Conservation (phyloP, 2,888 invertebrate species). For the Gastracanthus pulcherrimus region DNA sequence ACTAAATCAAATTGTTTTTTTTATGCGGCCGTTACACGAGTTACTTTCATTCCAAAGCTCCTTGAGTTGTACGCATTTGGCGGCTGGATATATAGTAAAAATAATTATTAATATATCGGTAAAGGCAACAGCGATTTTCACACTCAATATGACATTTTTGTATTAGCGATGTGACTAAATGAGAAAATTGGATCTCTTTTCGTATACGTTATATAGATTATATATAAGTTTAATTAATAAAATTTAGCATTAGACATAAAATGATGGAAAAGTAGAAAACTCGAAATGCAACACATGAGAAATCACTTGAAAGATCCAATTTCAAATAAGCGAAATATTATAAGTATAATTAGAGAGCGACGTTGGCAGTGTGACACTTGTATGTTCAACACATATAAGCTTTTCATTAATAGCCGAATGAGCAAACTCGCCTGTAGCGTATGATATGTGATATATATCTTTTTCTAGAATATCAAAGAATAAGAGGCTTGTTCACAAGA, state of each 20-base stretch:
- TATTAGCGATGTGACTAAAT: not conserved
- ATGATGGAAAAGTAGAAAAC: not conserved
- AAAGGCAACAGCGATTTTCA: not conserved
- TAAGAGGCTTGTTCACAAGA: no score
- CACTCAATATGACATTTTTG: not conserved
- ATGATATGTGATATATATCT: slow-evolving; percentile 1
- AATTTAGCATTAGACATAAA: not conserved
- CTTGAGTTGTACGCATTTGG: not conserved
- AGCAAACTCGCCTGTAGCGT: not conserved
- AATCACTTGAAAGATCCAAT: slow-evolving; percentile 18
- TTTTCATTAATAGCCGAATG: slow-evolving; percentile 37
- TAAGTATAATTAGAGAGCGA: slow-evolving; percentile 26
- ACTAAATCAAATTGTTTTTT: slow-evolving; percentile 15
- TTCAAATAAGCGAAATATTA: slow-evolving; percentile 22
- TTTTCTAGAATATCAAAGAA: not conserved
- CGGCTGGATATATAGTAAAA: slow-evolving; percentile 17
- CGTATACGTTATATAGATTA: not conserved
- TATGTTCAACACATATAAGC: slow-evolving; percentile 4
- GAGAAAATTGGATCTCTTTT: not conserved
- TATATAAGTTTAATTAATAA: not conserved
- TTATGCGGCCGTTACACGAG: not conserved
- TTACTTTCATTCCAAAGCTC: slow-evolving; percentile 11
- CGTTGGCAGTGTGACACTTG: slow-evolving; percentile 17
- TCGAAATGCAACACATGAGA: slow-evolving; percentile 17
- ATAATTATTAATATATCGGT: not conserved